Conservation (phyloP, 2,113 vertebrate genomes). For the Oreochromis tanganicae region DNA sequence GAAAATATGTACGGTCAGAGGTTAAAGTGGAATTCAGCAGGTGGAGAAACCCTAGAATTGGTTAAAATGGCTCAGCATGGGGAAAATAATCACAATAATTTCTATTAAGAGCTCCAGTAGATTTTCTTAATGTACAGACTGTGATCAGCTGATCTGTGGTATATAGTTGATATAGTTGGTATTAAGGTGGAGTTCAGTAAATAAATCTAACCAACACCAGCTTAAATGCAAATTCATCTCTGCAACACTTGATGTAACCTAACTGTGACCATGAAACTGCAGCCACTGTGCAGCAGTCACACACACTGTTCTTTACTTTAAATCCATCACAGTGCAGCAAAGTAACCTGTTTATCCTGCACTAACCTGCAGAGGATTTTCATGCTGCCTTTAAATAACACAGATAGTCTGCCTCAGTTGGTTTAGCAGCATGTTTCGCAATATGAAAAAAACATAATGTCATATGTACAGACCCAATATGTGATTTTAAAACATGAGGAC, state of each 20-base stretch:
- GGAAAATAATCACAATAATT: fast-evolving
- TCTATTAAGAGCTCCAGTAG: neutral
- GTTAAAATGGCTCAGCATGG: neutral
- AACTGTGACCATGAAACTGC: neutral
- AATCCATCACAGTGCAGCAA: neutral
- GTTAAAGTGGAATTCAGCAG: neutral
- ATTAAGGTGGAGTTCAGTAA: neutral
- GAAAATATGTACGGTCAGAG: neutral
- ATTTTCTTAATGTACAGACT: neutral
- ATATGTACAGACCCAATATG: fast-evolving
- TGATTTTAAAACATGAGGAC: fast-evolving
- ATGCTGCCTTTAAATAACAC: neutral
- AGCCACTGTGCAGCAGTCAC: neutral
- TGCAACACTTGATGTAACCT: neutral
- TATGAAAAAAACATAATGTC: neutral
- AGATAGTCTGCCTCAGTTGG: neutral
- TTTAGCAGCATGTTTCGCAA: neutral
- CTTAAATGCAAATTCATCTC: neutral
- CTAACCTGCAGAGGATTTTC: neutral
- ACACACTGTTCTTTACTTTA: neutral
- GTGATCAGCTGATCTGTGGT: neutral
- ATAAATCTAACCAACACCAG: neutral
- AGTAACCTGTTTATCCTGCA: neutral
- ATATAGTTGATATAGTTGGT: neutral
- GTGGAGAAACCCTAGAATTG: fast-evolving